A percentile compares a stretch with the other conserved stretches of the same genome.
Evolutionary conservation across 2,888 invertebrate species (phyloP).

Genomic region (Noctua janthina): DNA sequence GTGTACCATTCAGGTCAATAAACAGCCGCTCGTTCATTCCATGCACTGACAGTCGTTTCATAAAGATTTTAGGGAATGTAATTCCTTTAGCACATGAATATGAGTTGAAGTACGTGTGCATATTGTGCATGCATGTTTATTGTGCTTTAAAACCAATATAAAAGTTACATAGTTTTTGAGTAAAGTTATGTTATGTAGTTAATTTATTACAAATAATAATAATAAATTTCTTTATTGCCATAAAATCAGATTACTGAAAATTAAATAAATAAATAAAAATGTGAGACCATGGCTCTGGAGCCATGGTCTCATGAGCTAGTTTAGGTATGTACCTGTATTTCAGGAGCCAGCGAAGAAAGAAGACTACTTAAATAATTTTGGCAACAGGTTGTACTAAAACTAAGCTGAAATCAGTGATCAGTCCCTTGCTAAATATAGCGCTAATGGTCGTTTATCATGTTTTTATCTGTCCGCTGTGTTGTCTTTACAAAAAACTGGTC

Average conservation of each 20-base stretch:
- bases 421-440: neutral
- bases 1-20: neutral
- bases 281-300: too few species aligned
- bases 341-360: too few species aligned
- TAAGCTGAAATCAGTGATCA: too few species aligned
- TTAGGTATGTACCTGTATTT: too few species aligned
- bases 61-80: neutral
- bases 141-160: neutral
- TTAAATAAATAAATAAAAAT: too few species aligned
- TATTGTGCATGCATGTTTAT: neutral
- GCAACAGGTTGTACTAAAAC: neutral
- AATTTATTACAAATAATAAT: too few species aligned
- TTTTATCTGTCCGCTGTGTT: neutral
- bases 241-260: too few species aligned
- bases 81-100: neutral
- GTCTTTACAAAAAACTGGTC: neutral
- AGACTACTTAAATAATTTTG: neutral
- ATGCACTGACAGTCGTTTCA: neutral
- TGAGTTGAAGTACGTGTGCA: neutral
- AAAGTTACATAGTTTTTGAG: neutral
- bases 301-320: too few species aligned
- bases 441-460: neutral
- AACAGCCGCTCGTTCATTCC: neutral
- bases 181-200: neutral
- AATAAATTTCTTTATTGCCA: too few species aligned